phyloP scores from a whole-genome alignment of 2,888 invertebrate species.

The Diloba caeruleocephala region DNA sequence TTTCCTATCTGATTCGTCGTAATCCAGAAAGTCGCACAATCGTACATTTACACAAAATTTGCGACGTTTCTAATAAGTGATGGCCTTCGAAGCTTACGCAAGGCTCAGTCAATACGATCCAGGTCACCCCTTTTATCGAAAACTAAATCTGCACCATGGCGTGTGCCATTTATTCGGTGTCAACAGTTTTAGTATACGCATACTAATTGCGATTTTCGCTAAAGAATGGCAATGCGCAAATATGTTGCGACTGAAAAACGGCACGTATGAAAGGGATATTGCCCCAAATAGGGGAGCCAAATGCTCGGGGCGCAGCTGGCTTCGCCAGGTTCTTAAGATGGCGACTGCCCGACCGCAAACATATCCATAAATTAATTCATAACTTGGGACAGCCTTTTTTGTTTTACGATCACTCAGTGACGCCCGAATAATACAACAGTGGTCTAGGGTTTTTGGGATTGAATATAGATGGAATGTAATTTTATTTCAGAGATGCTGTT shows the following conservation, averaged over 20 bases:
- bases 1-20: slow-evolving; percentile 33
- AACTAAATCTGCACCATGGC: slow-evolving; percentile 21
- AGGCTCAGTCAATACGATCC: slow-evolving; percentile 13
- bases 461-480: slow-evolving; percentile 8
- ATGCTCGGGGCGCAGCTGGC: slow-evolving; percentile 40
- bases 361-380: slow-evolving; percentile 48
- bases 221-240: slow-evolving; percentile 29
- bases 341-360: slow-evolving; percentile 46
- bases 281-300: slow-evolving; percentile 30
- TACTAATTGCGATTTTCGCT: slow-evolving; percentile 38
- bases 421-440: slow-evolving; percentile 38
- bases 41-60: slow-evolving; percentile 12
- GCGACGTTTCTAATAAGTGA: slow-evolving; percentile 7
- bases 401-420: slow-evolving; percentile 50
- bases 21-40: slow-evolving; percentile 31
- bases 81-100: slow-evolving; percentile 29
- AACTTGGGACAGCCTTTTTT: slow-evolving; percentile 35
- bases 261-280: slow-evolving; percentile 36
- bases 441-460: no score
- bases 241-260: slow-evolving; percentile 16
- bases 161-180: slow-evolving; percentile 32
- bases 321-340: slow-evolving; percentile 42
- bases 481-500: slow-evolving; percentile 21
- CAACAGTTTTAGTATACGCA: slow-evolving; percentile 29
- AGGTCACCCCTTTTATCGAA: slow-evolving; percentile 28